These are phyloP conservation scores for Steinernema khuongi DNA, from an alignment of 1,140 invertebrate genomes.

Conservation along the genomic window DNA sequence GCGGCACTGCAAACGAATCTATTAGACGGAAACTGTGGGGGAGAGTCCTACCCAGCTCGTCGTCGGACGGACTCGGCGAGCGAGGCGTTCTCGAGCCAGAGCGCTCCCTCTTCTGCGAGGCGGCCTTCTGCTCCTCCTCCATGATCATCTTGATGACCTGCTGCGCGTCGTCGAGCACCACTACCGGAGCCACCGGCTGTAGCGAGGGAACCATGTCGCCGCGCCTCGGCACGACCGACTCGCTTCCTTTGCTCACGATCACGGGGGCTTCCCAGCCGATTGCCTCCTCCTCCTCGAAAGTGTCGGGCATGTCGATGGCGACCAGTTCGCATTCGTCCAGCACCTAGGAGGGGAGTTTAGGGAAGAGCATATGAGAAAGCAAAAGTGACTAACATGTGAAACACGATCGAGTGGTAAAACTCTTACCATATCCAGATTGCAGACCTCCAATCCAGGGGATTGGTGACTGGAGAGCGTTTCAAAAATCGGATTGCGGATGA, in stretches of 20 bases:
- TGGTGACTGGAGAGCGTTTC: not conserved
- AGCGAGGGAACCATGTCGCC: not conserved
- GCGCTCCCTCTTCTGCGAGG: not conserved
- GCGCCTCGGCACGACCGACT: not conserved
- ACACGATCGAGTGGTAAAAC: not conserved
- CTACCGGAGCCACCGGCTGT: not conserved
- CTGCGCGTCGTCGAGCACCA: not conserved
- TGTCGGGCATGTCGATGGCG: not conserved
- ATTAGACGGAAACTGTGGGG: not conserved
- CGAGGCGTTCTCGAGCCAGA: not conserved
- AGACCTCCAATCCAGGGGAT: not conserved
- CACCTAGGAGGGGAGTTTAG: not conserved
- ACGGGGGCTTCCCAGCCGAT: constrained; percentile 1
- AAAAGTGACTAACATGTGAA: not conserved
- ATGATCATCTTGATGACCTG: constrained; percentile 10
- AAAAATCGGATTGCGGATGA: constrained; percentile 7
- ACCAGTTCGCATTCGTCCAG: not conserved
- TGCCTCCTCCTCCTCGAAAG: not conserved
- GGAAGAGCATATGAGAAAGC: not conserved
- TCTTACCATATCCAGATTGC: not conserved
- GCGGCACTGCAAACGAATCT: constrained; percentile 39
- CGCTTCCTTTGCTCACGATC: not conserved
- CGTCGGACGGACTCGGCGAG: not conserved
- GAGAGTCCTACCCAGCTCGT: not conserved
- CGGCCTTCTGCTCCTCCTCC: not conserved